These are phyloP conservation scores for Sarcophaga rosellei DNA, from an alignment of 2,888 invertebrate species.

Conservation along the genomic window DNA sequence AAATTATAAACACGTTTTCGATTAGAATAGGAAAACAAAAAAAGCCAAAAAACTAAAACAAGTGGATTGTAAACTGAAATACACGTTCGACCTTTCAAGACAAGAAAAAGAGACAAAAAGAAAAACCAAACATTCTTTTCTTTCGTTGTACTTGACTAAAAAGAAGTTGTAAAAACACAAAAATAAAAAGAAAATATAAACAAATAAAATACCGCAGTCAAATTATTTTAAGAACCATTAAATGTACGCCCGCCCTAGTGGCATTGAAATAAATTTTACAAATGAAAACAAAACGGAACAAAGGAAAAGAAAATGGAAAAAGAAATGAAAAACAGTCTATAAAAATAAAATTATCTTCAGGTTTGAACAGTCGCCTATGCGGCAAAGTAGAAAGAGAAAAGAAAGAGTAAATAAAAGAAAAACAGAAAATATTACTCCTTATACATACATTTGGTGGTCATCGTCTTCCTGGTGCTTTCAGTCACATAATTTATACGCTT, in stretches of 20 bases:
- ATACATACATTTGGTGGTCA: too few relatives aligned
- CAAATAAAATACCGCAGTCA: too few relatives aligned
- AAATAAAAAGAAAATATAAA: background rate
- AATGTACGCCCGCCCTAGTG: conserved; percentile 52
- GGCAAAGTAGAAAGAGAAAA: background rate
- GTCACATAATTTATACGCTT: conserved; percentile 8
- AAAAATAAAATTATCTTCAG: conserved; percentile 23
- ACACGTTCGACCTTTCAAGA: conserved; percentile 40
- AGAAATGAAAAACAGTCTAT: conserved; percentile 8
- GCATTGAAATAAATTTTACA: conserved; percentile 42
- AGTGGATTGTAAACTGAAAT: conserved; percentile 1
- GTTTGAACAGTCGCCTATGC: too few relatives aligned
- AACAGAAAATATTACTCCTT: background rate
- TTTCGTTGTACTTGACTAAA: too few relatives aligned
- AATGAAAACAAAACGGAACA: conserved; percentile 6
- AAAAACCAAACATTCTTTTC: background rate
- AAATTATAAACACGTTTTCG: conserved; percentile 64
- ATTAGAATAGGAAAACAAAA: conserved; percentile 19
- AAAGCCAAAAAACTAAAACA: background rate
- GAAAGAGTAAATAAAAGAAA: conserved; percentile 12
- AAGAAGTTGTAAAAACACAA: too few relatives aligned
- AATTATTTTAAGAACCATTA: conserved; percentile 53
- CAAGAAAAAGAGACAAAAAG: too few relatives aligned
- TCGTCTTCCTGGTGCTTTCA: background rate
- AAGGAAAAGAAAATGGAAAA: conserved; percentile 14